A percentile compares a stretch with the other conserved stretches of the same genome.
Evolutionary conservation across 2,888 invertebrate genomes (phyloP).

Genomic region (Tipula confusa): DNA sequence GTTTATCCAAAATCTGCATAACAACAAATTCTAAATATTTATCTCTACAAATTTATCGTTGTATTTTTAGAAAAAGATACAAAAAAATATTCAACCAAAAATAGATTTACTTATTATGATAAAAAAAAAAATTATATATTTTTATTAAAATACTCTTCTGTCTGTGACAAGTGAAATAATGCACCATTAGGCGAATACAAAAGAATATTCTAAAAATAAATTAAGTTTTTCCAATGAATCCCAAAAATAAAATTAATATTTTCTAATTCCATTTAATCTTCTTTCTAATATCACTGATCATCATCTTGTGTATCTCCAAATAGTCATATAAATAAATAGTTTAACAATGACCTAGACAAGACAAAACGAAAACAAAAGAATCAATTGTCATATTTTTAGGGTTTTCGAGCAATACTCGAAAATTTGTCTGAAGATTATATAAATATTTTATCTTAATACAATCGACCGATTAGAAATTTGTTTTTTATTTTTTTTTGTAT

Average conservation of each 20-base stretch:
- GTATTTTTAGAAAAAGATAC: too few relatives aligned
- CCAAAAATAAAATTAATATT: background rate
- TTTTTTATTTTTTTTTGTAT: background rate
- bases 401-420: background rate
- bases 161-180: slow-evolving; percentile 12
- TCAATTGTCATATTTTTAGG: slow-evolving; percentile 4
- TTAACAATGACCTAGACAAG: background rate
- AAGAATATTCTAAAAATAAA: slow-evolving; percentile 12
- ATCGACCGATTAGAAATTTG: background rate
- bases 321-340: background rate
- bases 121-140: background rate
- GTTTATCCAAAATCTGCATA: too few relatives aligned
- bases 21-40: too few relatives aligned
- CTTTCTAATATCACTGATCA: background rate
- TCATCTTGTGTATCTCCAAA: background rate
- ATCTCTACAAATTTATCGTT: too few relatives aligned
- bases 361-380: background rate
- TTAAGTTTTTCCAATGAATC: background rate
- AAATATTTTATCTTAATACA: background rate
- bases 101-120: background rate
- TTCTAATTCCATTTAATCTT: slow-evolving; percentile 12
- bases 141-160: background rate
- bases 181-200: background rate
- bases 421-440: slow-evolving; percentile 5
- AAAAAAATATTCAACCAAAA: background rate